These are phyloP conservation scores for Cryptocheilus praepositus DNA, from an alignment of 2,888 invertebrate genomes.

Conservation along the genomic window DNA sequence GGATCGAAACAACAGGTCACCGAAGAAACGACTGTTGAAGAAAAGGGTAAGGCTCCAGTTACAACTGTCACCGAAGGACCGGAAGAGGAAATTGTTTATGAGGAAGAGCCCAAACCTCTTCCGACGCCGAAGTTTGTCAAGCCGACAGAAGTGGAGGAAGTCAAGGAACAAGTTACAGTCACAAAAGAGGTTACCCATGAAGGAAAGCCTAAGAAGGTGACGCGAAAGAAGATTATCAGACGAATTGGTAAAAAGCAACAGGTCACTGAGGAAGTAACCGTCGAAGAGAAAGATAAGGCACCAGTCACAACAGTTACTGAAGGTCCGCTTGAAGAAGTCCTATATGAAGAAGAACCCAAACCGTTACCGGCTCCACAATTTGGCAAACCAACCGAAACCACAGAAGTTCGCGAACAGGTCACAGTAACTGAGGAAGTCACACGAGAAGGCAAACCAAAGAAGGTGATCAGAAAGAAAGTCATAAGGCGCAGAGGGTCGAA, in stretches of 20 bases:
- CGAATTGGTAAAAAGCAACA: conserved; percentile 69
- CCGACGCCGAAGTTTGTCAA: conserved; percentile 52
- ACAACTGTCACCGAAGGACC: conserved; percentile 49
- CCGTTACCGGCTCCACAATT: conserved; percentile 47
- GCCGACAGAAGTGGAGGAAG: conserved; percentile 26
- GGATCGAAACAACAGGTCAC: conserved; percentile 60
- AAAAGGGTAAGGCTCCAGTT: conserved; percentile 51
- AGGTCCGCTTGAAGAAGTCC: conserved; percentile 36
- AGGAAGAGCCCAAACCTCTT: conserved; percentile 57
- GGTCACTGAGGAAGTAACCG: conserved; percentile 62
- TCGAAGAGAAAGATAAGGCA: conserved; percentile 52
- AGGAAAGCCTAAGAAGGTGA: conserved; percentile 64
- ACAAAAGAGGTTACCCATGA: conserved; percentile 60
- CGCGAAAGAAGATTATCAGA: conserved; percentile 75
- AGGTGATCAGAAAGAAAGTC: conserved; percentile 16
- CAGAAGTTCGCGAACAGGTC: conserved; percentile 49
- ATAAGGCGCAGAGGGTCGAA: conserved; percentile 49
- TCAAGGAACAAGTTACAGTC: conserved; percentile 66
- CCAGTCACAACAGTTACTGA: conserved; percentile 49
- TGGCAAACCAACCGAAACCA: conserved; percentile 54
- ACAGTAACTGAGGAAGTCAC: conserved; percentile 66
- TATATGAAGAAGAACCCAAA: conserved; percentile 27
- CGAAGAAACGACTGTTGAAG: conserved; percentile 63
- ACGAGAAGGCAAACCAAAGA: conserved; percentile 71
- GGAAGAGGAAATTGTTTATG: conserved; percentile 54